Evolutionary conservation across 2,888 invertebrate species (phyloP), one percentile per base, ranked within the genome.

Genomic region (Nasonovia ribisnigri): DNA sequence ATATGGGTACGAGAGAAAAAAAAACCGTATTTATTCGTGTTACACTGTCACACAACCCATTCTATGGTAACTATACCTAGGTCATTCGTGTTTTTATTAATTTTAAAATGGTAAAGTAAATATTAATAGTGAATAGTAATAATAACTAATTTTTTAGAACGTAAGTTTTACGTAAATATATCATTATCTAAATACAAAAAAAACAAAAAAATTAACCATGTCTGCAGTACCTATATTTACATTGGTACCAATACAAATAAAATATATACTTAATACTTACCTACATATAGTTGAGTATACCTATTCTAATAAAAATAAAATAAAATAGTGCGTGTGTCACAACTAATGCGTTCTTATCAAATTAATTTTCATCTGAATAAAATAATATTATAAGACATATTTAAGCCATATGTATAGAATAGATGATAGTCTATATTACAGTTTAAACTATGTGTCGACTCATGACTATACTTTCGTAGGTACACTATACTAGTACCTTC

Each of bases 31-130:
- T 54, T 86, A 57, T 84, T 60, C 46, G n/a, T 57, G 84, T 57
- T 57, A 20, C 20, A n/a, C n/a, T 43, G 87, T 92, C 92, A 92
- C 92, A 87, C 48, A 60, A 36, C 60, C 87, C 60, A 92, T 60
- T 48, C n/a, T 36, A 48, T 20, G 77, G 42, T 54, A 51, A 84
- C 91, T 91, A 36, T 51, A 51, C 51, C 51, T 51, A 51, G 48
- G 54, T 29, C 43, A 89, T 89, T 51, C 57, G 88, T 89, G 88
- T 42, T 89, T 11, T 26, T 51, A 88, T 43, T 89, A 57, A 43
- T 89, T 57, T 89, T 51, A 29, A 84, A 84, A 84, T 26, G 20
- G 77, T 77, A 0, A 77, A 77, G 77, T 36, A 36, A 6, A 54
- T 54, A 54, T 20, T 54, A 54, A 54, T 54, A 54, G 24, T 67